phyloP scores from a whole-genome alignment of 2,888 invertebrate species.

The Atrina japonica region DNA sequence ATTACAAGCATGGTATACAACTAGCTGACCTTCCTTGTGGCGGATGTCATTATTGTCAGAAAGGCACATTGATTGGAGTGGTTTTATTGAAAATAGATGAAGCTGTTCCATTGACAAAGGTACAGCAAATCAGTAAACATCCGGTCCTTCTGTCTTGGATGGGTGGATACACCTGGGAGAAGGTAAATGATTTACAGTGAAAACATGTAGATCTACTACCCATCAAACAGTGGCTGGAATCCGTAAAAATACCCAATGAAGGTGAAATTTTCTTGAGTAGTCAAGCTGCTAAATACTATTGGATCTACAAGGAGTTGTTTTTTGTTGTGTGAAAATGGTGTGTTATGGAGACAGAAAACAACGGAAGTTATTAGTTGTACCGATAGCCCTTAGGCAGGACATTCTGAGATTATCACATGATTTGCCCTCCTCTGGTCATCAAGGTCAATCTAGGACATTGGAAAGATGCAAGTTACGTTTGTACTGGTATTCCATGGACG shows the following conservation, averaged over 20 bases:
- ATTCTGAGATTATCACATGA: no score
- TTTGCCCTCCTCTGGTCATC: no score
- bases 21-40: conserved; percentile 31
- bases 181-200: not conserved
- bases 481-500: no score
- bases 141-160: not conserved
- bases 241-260: not conserved
- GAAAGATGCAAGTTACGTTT: no score
- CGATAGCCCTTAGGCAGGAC: no score
- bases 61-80: conserved; percentile 18
- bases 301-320: conserved; percentile 25
- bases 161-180: not conserved
- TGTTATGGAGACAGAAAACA: not conserved
- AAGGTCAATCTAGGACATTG: no score
- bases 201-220: conserved; percentile 1
- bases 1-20: conserved; percentile 2
- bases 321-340: conserved; percentile 41
- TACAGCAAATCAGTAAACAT: not conserved
- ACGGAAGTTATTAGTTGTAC: no score
- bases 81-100: conserved; percentile 12
- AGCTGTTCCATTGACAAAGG: conserved; percentile 10
- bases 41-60: conserved; percentile 29
- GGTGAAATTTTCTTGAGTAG: not conserved
- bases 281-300: conserved; percentile 21
- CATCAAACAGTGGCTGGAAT: not conserved